phyloP scores from a whole-genome alignment of 2,113 vertebrate species.

The Ophthalmolycus amberensis region DNA sequence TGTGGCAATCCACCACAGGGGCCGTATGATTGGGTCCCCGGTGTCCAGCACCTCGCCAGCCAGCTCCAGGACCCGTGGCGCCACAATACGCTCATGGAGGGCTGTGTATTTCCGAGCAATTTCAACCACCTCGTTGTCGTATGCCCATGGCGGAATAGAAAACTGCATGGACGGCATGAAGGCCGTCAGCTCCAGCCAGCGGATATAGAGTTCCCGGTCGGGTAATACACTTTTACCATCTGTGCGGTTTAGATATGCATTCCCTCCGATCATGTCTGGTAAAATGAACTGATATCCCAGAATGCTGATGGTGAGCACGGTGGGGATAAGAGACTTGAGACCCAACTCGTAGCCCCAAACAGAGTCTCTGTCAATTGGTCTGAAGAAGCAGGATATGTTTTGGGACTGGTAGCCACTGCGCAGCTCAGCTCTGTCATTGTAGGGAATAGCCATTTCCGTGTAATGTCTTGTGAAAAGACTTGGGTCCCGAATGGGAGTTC shows the following conservation, averaged over 20 bases:
- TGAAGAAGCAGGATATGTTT: slow-evolving; percentile 95
- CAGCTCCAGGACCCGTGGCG: slow-evolving; percentile 92
- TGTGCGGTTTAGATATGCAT: slow-evolving; percentile 84
- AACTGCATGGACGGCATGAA: slow-evolving; percentile 99
- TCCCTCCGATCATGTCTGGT: slow-evolving; percentile 92
- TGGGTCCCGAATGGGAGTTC: slow-evolving; percentile 86
- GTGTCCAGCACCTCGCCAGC: slow-evolving; percentile 92
- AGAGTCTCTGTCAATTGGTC: slow-evolving; percentile 92
- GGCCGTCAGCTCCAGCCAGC: slow-evolving; percentile 95
- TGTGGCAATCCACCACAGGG: slow-evolving; percentile 98
- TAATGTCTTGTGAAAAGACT: slow-evolving; percentile 93
- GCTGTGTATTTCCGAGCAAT: slow-evolving; percentile 92
- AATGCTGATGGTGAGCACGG: slow-evolving; percentile 94
- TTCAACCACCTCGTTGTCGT: slow-evolving; percentile 91
- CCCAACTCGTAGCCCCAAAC: slow-evolving; percentile 95
- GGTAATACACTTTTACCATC: slow-evolving; percentile 82
- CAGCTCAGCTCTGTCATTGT: slow-evolving; percentile 91
- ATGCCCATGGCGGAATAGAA: slow-evolving; percentile 95
- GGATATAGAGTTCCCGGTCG: slow-evolving; percentile 94
- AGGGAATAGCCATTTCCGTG: slow-evolving; percentile 92
- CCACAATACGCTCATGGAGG: slow-evolving; percentile 91
- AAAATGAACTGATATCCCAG: slow-evolving; percentile 93
- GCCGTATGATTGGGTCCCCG: slow-evolving; percentile 95
- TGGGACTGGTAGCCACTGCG: slow-evolving; percentile 94
- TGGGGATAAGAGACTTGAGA: slow-evolving; percentile 94